phyloP scores from a whole-genome alignment of 2,113 vertebrate species.

The Psettodes erumei region DNA sequence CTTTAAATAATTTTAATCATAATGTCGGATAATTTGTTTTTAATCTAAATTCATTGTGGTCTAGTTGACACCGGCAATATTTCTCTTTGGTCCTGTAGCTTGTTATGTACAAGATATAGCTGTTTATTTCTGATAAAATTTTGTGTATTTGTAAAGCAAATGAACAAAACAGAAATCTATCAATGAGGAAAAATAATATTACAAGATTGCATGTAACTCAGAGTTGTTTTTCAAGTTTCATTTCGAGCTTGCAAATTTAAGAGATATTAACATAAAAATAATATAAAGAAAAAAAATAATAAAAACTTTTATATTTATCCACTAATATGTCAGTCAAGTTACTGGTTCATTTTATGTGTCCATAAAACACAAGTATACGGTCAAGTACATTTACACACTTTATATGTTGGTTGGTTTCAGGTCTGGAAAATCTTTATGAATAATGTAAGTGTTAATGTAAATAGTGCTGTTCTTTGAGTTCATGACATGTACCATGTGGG shows the following conservation, averaged over 20 bases:
- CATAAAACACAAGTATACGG: neutral
- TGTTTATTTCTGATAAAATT: neutral
- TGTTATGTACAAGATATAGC: neutral
- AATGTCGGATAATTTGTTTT: neutral
- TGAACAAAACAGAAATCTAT: no score
- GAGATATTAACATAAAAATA: neutral
- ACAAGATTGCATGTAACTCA: neutral
- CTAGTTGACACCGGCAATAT: no score
- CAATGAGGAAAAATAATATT: neutral
- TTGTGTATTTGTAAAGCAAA: neutral
- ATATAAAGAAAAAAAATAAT: no score
- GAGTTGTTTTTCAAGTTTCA: neutral
- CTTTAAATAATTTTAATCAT: neutral
- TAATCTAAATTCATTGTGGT: neutral
- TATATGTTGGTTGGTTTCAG: neutral
- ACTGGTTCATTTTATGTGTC: neutral
- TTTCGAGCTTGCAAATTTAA: neutral
- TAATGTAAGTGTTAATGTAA: no score
- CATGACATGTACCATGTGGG: no score
- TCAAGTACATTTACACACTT: neutral
- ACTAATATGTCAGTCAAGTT: neutral
- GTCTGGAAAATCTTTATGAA: neutral
- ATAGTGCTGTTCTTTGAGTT: no score
- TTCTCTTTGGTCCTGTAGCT: no score
- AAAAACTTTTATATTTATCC: neutral